These are phyloP conservation scores for Drosophila austrosaltans DNA, from an alignment of 2,888 invertebrate genomes.

Conservation along the genomic window DNA sequence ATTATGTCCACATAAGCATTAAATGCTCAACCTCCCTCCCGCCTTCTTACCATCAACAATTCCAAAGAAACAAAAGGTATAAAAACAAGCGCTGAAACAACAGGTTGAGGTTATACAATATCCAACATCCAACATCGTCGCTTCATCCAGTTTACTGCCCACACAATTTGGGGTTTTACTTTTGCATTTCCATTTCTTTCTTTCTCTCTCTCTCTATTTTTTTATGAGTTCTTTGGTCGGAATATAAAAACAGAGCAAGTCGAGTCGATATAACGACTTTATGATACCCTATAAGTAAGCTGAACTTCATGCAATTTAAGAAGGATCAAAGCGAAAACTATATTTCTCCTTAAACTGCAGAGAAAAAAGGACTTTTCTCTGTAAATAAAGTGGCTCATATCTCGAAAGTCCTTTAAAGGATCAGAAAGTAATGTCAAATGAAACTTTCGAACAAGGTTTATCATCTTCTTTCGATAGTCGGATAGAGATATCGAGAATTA, in stretches of 20 bases:
- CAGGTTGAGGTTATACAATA: conserved; percentile 5
- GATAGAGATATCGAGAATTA: no score
- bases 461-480: no score
- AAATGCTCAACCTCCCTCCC: neutral
- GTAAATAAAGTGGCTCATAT: no score
- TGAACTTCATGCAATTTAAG: no score
- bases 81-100: conserved; percentile 1
- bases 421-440: no score
- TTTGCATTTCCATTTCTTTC: neutral
- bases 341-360: no score
- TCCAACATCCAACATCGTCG: conserved; percentile 6
- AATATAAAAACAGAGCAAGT: neutral
- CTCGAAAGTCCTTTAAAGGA: no score
- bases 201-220: neutral
- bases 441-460: no score
- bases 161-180: conserved; percentile 8
- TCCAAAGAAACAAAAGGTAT: no score
- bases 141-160: conserved; percentile 12
- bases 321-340: no score
- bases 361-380: no score
- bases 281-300: neutral
- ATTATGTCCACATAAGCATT: neutral
- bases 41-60: neutral
- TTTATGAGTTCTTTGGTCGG: conserved; percentile 8
- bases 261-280: neutral